Percentiles rank a stretch among this genome's conserved stretches.
phyloP scores from a whole-genome alignment of 2,113 vertebrate genomes.

The Urocolius indicus region DNA sequence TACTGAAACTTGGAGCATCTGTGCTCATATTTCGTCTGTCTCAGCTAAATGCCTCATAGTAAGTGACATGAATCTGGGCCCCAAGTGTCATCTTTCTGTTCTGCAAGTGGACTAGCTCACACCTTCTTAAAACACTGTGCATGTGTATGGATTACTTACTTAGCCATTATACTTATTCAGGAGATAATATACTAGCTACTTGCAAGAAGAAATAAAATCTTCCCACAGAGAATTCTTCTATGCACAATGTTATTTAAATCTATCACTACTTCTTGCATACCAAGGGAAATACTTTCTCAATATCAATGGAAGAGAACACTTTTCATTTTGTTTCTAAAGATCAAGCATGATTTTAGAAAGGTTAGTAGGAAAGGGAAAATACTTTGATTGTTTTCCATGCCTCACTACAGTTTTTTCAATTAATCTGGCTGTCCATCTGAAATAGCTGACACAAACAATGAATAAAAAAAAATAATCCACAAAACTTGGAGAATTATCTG shows the following conservation, averaged over 20 bases:
- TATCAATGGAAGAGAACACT: constrained; percentile 14
- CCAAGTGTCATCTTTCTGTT: background rate
- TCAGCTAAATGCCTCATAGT: background rate
- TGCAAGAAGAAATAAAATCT: constrained; percentile 33
- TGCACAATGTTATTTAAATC: constrained; percentile 27
- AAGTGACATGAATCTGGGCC: background rate
- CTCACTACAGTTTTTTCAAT: constrained; percentile 13
- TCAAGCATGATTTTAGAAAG: constrained; percentile 35
- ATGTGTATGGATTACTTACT: background rate
- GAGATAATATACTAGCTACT: constrained; percentile 4
- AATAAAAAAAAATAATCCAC: background rate
- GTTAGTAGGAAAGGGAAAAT: constrained; percentile 18
- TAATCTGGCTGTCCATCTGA: constrained; percentile 1
- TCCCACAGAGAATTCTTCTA: background rate
- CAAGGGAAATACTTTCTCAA: constrained; percentile 31
- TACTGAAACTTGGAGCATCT: background rate
- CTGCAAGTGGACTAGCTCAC: background rate
- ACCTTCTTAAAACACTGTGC: background rate
- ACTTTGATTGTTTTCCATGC: constrained; percentile 27
- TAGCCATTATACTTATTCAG: background rate
- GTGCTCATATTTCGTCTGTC: background rate
- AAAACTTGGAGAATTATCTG: constrained; percentile 6
- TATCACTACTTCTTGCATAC: background rate
- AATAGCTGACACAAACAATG: background rate
- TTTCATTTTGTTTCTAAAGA: constrained; percentile 54